Evolutionary conservation across 1,140 invertebrate genomes (phyloP), one percentile per base, ranked within the genome.

Genomic region (Drosophila burlai): DNA sequence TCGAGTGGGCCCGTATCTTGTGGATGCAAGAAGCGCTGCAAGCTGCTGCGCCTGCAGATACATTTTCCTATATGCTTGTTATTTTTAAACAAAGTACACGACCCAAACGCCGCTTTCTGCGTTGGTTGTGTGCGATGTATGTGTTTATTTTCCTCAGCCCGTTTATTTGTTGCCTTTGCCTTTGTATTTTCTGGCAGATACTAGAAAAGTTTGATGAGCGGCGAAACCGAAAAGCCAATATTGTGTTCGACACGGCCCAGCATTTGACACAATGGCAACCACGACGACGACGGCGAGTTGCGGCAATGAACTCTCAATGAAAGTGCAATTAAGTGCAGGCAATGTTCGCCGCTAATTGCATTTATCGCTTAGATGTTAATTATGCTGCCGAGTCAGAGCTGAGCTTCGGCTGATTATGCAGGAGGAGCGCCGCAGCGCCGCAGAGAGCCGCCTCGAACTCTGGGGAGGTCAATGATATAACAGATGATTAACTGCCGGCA

Each of bases 291-390:
- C 57, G 43, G 11, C 43, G 43, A 45, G 13, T 38, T 63, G 64
- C 66, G 79, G 63, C 80, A 83, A 83, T 83, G 80, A 83, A 83
- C 81, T 78, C 75, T 62, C 74, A 79, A 82, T 86, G 83, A 80
- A 86, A 82, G 79, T 86, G 80, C 83, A 85, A 85, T 85, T 76
- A 79, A 79, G 83, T 75, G 64, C 79, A 79, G 82, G 74, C 83
- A 46, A 52, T 55, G 63, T 76, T 81, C 68, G 76, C 75, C 79
- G 80, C 83, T 86, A 86, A 86, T 86, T 86, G 55, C 83, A 86
- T 86, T 86, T 86, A 86, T 86, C 83, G 79, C 69, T 86, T 79
- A 86, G 63, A 86, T 86, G 83, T 86, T 86, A 86, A 86, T 86
- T 86, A 86, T 83, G 65, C 74, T 67, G 69, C 54, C 50, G 80